These are phyloP conservation scores for Phalera bucephala DNA, from an alignment of 2,888 invertebrate genomes.

Conservation along the genomic window DNA sequence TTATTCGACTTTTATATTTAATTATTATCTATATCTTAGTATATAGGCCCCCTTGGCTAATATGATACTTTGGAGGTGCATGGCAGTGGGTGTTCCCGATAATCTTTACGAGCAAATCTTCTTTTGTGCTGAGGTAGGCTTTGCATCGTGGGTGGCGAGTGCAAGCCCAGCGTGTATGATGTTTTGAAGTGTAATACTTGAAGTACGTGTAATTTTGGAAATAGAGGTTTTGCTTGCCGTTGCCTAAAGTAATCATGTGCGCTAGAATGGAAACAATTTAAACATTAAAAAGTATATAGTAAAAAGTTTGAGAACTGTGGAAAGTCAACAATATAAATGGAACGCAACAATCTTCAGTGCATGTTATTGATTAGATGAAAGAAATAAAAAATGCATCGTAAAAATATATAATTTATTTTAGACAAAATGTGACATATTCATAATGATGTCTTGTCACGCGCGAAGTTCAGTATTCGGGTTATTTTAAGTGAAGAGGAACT, in stretches of 20 bases:
- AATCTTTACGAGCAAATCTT: neutral
- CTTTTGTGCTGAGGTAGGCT: conserved; percentile 8
- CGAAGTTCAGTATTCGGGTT: no score
- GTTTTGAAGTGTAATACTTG: conserved; percentile 24
- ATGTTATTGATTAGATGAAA: no score
- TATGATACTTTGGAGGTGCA: neutral
- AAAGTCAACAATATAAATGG: no score
- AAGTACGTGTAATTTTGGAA: conserved; percentile 34
- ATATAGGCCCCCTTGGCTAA: conserved; percentile 2
- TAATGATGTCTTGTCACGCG: no score
- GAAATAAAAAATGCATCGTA: no score
- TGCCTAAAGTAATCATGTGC: conserved; percentile 1
- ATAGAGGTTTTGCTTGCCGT: conserved; percentile 6
- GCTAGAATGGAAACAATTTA: conserved; percentile 11
- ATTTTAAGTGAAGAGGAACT: no score
- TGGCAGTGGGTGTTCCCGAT: conserved; percentile 1
- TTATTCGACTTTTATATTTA: no score
- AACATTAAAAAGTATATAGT: no score
- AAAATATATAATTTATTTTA: no score
- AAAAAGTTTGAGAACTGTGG: no score
- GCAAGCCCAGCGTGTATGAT: conserved; percentile 32
- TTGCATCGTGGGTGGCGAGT: conserved; percentile 32
- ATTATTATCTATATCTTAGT: conserved; percentile 4
- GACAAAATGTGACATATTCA: no score
- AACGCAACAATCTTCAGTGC: no score